Conservation (phyloP, 2,113 vertebrate genomes). For the Gymnorhina tibicen region DNA sequence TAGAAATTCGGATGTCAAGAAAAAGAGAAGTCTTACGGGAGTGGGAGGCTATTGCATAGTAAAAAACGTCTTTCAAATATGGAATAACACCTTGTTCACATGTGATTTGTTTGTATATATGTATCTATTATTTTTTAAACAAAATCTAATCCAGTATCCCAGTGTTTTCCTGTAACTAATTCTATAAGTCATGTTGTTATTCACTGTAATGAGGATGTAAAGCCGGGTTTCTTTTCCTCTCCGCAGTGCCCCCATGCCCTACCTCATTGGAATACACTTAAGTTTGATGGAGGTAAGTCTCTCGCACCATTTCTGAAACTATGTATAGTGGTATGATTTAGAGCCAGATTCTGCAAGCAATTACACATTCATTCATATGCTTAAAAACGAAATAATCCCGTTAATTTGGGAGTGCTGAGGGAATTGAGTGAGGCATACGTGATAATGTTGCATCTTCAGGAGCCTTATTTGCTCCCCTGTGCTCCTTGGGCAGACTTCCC, state of each 20-base stretch:
- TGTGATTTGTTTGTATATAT: not conserved
- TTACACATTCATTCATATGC: constrained; percentile 3
- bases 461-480: not conserved
- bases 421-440: not conserved
- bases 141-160: constrained; percentile 38
- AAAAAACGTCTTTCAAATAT: not conserved
- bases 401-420: not conserved
- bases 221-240: constrained; percentile 61
- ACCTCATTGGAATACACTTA: constrained; percentile 87
- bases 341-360: not conserved
- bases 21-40: not conserved
- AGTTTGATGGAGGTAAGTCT: constrained; percentile 86
- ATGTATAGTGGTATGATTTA: not conserved
- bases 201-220: constrained; percentile 49
- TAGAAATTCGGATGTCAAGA: not conserved
- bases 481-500: not conserved
- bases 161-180: not conserved
- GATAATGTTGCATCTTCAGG: not conserved
- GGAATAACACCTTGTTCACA: not conserved
- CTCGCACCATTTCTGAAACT: not conserved
- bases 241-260: constrained; percentile 86
- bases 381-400: not conserved
- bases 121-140: constrained; percentile 12
- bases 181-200: not conserved
- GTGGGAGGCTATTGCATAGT: not conserved